phyloP scores from a whole-genome alignment of 2,113 vertebrate species.

The Centropus bengalensis region DNA sequence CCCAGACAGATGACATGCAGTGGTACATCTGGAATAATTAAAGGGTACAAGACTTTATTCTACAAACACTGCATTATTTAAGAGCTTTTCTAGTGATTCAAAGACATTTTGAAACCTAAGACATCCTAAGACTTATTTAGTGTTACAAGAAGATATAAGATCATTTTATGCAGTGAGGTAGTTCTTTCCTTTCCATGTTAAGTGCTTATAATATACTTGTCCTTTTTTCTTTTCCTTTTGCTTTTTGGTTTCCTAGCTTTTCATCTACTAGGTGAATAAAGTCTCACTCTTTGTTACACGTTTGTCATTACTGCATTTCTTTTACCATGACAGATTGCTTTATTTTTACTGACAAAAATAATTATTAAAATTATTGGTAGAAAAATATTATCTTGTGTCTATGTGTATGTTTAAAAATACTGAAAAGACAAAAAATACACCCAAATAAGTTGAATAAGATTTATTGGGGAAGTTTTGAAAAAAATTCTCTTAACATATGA shows the following conservation, averaged over 20 bases:
- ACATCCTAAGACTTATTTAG: background rate
- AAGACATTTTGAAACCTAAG: background rate
- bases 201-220: background rate
- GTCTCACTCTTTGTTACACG: accelerated
- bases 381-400: background rate
- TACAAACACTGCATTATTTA: background rate
- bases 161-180: background rate
- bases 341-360: background rate
- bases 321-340: background rate
- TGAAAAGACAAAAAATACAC: background rate
- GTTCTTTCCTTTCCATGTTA: background rate
- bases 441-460: background rate
- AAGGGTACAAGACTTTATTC: background rate
- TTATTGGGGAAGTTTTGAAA: background rate
- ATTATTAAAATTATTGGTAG: background rate
- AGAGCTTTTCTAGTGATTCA: background rate
- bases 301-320: background rate
- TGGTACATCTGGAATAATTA: background rate
- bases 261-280: background rate
- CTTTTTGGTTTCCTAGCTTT: background rate
- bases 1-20: background rate
- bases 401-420: background rate
- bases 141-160: background rate
- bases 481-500: background rate
- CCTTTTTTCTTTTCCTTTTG: background rate